Evolutionary conservation across 2,113 vertebrate genomes (phyloP), one percentile per base, ranked within the genome.

Genomic region (Anseranas semipalmata): DNA sequence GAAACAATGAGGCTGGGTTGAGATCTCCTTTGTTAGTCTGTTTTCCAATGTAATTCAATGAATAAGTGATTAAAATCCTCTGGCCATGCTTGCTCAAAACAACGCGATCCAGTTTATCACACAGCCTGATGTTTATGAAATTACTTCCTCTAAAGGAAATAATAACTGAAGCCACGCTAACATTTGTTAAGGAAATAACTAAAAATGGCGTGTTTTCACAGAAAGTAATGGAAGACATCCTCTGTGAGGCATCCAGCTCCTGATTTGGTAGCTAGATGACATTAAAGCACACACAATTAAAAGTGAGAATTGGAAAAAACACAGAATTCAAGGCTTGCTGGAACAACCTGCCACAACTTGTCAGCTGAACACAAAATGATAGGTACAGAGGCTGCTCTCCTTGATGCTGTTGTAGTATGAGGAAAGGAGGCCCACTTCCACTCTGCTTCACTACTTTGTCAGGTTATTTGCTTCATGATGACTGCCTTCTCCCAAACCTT

Each of bases 31-130:
- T 66, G 39, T 45, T 88, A 32, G 10, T 63, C 73, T 68, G 30
- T 72, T 91, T 93, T 85, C 35, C 68, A 86, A 50, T 39, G 32
- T 78, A 94, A 91, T 87, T 94, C 81, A 90, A 80, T 72, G 75
- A 72, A 82, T 56, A 78, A 60, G 52, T 75, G 63, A 96, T 72
- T 85, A 74, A 91, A 87, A 82, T 52, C 37, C 48, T 79, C 77
- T 93, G 66, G 21, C 20, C 7, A 18, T 41, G 37, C 43, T 72
- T 81, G 73, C 65, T 95, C 95, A 94, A 96, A 95, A 37, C 6
- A 83, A 62, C 60, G 41, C 35, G 62, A 76, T 71, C 65, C 84
- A 50, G 67, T 94, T 93, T 79, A 65, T 67, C 95, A 77, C 18
- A 33, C 32, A 75, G 32, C 18, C 33, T 84, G 63, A 60, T 33